phyloP scores from a whole-genome alignment of 1,140 invertebrate species.

The Drosophila trapezifrons region DNA sequence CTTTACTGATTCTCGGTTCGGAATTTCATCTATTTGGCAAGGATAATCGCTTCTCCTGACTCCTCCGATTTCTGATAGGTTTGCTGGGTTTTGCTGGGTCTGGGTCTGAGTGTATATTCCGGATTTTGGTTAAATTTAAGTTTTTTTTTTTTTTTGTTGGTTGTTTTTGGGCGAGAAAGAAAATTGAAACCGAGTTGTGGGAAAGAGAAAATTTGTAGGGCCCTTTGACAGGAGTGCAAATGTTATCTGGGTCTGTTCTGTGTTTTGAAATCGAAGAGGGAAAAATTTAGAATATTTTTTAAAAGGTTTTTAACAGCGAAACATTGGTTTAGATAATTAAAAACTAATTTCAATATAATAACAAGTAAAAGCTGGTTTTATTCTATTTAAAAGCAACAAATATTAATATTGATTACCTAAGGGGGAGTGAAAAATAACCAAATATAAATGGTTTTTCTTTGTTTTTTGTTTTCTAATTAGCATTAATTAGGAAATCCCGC shows the following conservation, averaged over 20 bases:
- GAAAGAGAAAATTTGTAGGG: conserved; percentile 46
- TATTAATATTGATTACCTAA: no score
- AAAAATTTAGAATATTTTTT: no score
- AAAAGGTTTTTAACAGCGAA: no score
- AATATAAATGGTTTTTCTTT: neutral
- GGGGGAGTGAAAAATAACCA: no score
- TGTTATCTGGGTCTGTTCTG: conserved; percentile 20
- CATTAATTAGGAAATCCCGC: no score
- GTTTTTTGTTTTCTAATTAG: neutral
- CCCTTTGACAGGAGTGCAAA: conserved; percentile 40
- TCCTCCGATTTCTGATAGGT: conserved; percentile 12
- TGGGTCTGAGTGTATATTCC: conserved; percentile 41
- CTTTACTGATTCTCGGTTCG: neutral
- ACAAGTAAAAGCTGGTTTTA: no score
- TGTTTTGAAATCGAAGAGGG: conserved; percentile 3
- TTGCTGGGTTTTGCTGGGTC: conserved; percentile 16
- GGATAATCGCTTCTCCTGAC: neutral
- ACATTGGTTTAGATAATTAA: no score
- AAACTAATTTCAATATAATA: no score
- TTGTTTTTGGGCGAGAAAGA: conserved; percentile 59
- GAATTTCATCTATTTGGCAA: no score
- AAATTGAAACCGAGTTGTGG: conserved; percentile 68
- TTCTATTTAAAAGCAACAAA: no score
- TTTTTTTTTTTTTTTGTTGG: conserved; percentile 45
- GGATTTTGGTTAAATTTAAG: conserved; percentile 58